A percentile compares a stretch with the other conserved stretches of the same genome.
phyloP scores from a whole-genome alignment of 2,797 vertebrate species.

The Nyctibius grandis region DNA sequence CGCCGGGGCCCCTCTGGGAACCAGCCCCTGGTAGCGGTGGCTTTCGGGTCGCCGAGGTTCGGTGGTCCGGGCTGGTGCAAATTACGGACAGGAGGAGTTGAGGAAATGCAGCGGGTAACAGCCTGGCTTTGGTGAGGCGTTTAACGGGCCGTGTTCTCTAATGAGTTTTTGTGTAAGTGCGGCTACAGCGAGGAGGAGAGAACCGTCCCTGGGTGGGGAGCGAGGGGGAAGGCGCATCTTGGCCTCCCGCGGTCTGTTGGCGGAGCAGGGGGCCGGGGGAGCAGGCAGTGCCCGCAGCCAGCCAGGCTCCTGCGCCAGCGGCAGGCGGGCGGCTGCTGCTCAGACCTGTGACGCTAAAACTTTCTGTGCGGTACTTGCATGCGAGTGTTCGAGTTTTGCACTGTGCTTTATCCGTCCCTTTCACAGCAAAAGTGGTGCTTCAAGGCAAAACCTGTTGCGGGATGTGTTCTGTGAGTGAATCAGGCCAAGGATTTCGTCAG shows the following conservation, averaged over 20 bases:
- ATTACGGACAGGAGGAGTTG: fast-evolving
- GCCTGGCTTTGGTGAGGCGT: fast-evolving
- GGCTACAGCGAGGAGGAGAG: not conserved
- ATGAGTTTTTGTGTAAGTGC: not conserved
- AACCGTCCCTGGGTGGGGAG: not conserved
- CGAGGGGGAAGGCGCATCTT: fast-evolving
- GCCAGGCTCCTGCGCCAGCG: fast-evolving
- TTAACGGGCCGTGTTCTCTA: not conserved
- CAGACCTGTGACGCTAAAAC: fast-evolving
- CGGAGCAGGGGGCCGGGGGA: not conserved
- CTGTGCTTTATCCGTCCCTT: not conserved
- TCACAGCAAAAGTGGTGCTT: too few species aligned
- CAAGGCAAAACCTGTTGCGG: not conserved
- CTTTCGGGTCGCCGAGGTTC: not conserved
- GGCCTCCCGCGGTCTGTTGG: fast-evolving
- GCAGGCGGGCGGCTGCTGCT: not conserved
- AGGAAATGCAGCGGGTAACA: fast-evolving
- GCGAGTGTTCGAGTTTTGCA: fast-evolving
- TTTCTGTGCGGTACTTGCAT: fast-evolving
- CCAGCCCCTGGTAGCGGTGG: not conserved
- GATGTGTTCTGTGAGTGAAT: not conserved
- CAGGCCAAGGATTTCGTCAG: not conserved
- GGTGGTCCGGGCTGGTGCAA: not conserved
- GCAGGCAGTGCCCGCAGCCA: not conserved
- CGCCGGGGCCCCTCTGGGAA: not conserved